Evolutionary conservation across 2,797 vertebrate species (phyloP).

Genomic region (Crocidura indochinensis): DNA sequence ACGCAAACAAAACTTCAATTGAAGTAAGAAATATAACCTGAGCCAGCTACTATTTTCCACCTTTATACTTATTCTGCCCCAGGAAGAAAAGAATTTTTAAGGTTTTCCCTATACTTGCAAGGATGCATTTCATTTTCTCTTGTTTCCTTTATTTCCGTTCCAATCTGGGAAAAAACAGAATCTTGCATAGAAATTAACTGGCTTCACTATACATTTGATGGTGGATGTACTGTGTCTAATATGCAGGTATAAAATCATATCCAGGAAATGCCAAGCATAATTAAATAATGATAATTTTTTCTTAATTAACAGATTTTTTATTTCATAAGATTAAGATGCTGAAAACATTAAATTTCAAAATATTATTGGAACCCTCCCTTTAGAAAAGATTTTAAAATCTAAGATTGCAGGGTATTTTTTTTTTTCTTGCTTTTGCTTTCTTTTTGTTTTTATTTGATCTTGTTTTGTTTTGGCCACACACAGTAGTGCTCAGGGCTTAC

Average conservation of each 20-base stretch:
- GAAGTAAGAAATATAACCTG: conserved; percentile 63
- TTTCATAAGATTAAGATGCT: conserved; percentile 49
- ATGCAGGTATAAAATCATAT: too few species aligned
- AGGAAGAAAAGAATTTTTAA: conserved; percentile 54
- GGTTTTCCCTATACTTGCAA: neutral
- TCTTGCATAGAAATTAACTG: conserved; percentile 15
- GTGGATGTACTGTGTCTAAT: too few species aligned
- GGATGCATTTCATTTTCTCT: conserved; percentile 3
- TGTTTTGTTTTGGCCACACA: too few species aligned
- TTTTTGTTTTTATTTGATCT: too few species aligned
- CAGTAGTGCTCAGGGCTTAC: too few species aligned
- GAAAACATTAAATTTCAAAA: conserved; percentile 65
- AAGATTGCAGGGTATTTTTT: too few species aligned
- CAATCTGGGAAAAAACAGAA: neutral
- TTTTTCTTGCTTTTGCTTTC: neutral
- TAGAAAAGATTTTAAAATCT: neutral
- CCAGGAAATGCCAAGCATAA: too few species aligned
- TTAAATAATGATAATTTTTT: too few species aligned
- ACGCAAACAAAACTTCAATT: conserved; percentile 34
- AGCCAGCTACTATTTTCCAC: conserved; percentile 25
- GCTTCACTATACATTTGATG: neutral
- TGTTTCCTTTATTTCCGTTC: conserved; percentile 50
- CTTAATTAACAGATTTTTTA: conserved; percentile 26
- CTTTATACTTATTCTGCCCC: conserved; percentile 9
- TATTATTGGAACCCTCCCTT: conserved; percentile 22